A percentile compares a stretch with the other conserved stretches of the same genome.
Evolutionary conservation across 2,797 vertebrate species (phyloP).

Genomic region (Karalla daura): DNA sequence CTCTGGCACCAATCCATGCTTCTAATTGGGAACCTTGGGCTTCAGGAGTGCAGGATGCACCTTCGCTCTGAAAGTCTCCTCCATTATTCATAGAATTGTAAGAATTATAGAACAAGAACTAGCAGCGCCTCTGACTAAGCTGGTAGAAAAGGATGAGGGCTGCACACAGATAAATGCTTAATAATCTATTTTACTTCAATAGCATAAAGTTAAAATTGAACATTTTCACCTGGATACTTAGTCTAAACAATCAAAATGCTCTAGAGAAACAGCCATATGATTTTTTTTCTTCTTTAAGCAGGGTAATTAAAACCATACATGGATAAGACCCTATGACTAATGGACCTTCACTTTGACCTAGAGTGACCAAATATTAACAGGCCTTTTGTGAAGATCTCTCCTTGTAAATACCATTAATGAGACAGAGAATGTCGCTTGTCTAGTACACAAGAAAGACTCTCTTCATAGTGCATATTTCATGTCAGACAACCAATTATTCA

Average conservation of each 20-base stretch:
- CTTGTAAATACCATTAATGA: not conserved
- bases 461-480: not conserved
- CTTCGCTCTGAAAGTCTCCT: constrained; percentile 82
- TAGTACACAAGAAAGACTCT: not conserved
- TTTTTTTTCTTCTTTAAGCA: not conserved
- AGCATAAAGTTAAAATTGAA: constrained; percentile 31
- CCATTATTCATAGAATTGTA: constrained; percentile 84
- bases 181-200: constrained; percentile 64
- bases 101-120: constrained; percentile 79
- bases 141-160: constrained; percentile 52
- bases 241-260: constrained; percentile 21
- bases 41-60: constrained; percentile 80
- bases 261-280: constrained; percentile 20
- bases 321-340: not conserved
- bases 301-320: constrained; percentile 1
- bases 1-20: constrained; percentile 83
- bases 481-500: no score
- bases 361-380: not conserved
- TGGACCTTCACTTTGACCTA: not conserved
- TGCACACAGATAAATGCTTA: constrained; percentile 67
- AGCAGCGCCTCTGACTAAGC: constrained; percentile 70
- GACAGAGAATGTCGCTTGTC: not conserved
- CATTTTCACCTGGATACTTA: constrained; percentile 17
- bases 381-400: not conserved
- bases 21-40: constrained; percentile 84